Base-by-base conservation (phyloP, 2,113 vertebrate species). In the Pica pica region DNA sequence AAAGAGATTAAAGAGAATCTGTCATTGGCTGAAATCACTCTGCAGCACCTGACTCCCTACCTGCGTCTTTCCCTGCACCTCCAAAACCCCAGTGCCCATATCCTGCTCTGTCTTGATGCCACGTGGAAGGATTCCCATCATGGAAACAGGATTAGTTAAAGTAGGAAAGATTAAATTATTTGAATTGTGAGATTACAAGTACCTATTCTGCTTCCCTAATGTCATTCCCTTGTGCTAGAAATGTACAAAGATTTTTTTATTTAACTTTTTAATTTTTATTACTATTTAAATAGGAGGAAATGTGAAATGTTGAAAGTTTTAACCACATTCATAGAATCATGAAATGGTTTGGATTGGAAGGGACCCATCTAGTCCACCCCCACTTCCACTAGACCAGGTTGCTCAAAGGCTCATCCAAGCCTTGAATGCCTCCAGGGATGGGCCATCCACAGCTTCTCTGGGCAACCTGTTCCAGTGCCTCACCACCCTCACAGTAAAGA, bases 31-130 rank as follows among this genome's bases (percentile, higher is more conserved):
- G 98, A 99, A 95, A 95, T 96, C 50, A 98, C 96, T 1, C 98
- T 99, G 60, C 95, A 97, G 11, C 98, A 95, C 92, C 86, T 99
- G 87, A 97, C 85, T 10, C 95, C 97, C 10, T 97, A 98, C 77
- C 98, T 99, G 21, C 87, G 99, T 61, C 94, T 98, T 49, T 97
- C 98, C 35, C 97, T 99, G 42, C 98, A 98, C 50, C 96, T 99
- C 86, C 97, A 98, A 52, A 97, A 97, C 12, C 73, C 95, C 5
- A 96, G 98, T 1, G 95, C 97, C 41, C 98, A 98, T 81, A 93
- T 98, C 42, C 81, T 99, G 80, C 95, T 99, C 53, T 98, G 96
- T 86, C 98, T 98, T 8, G 97, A 98, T 91, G 96, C 97, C 63
- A 68, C 2, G 1, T 52, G 14, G 35, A 70, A 70, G 50, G 33